Conservation (phyloP, 2,888 invertebrate species). For the Eristalinus sepulchralis region DNA sequence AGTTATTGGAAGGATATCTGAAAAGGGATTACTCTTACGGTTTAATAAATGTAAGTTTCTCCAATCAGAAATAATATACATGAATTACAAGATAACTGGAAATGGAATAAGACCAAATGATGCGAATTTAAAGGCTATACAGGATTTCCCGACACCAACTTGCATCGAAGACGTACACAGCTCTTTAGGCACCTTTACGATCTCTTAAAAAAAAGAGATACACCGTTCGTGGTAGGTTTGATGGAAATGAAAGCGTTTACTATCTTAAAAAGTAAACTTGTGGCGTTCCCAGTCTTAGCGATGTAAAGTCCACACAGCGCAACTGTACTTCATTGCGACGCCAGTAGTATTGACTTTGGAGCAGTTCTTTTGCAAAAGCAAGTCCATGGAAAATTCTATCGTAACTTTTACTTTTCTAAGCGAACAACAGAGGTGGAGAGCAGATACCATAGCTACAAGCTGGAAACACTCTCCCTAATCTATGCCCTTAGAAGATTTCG, state of each 20-base stretch:
- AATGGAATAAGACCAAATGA: conserved; percentile 4
- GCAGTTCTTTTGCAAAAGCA: conserved; percentile 71
- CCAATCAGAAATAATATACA: not conserved
- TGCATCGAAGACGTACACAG: not conserved
- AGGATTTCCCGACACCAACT: not conserved
- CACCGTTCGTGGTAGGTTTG: conserved; percentile 57
- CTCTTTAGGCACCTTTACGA: not conserved
- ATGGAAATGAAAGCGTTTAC: conserved; percentile 71
- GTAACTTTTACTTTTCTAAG: conserved; percentile 49
- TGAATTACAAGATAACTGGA: not conserved
- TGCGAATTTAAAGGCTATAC: not conserved
- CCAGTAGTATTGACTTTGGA: conserved; percentile 70
- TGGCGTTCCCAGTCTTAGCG: not conserved
- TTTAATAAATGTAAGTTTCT: conserved; percentile 52
- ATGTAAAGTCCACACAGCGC: not conserved
- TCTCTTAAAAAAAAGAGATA: conserved; percentile 29
- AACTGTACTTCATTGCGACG: conserved; percentile 52
- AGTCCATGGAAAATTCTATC: conserved; percentile 69
- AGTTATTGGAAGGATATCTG: conserved; percentile 41
- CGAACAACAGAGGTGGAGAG: conserved; percentile 15
- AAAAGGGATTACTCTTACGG: conserved; percentile 25
- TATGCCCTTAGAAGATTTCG: not conserved
- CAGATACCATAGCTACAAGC: conserved; percentile 44
- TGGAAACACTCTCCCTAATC: conserved; percentile 10
- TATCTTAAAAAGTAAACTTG: conserved; percentile 38